Conservation (phyloP, 2,797 vertebrate species). For the Brotula barbata region DNA sequence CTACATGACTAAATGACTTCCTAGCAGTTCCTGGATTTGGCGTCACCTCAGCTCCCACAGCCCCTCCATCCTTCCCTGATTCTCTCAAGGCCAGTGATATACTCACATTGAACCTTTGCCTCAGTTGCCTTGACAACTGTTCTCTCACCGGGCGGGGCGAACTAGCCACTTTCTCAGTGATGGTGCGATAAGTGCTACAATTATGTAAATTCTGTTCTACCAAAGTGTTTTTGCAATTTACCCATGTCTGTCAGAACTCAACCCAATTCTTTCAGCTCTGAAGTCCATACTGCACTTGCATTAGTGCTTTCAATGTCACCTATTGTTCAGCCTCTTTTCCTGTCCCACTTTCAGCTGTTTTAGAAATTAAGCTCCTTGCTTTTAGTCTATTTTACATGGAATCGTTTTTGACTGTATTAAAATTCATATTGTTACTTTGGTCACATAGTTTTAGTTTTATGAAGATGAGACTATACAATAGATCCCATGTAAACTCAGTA, state of each 20-base stretch:
- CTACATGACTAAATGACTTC: constrained; percentile 17
- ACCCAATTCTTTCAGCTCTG: constrained; percentile 31
- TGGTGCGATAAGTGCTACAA: constrained; percentile 79
- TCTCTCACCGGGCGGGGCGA: constrained; percentile 54
- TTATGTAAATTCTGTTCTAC: constrained; percentile 79
- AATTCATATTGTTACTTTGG: too few relatives aligned
- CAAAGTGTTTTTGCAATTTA: constrained; percentile 72
- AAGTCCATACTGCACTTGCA: too few relatives aligned
- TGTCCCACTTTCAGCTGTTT: constrained; percentile 1
- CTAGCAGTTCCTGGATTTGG: constrained; percentile 17
- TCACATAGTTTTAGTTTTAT: neutral
- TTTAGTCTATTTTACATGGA: neutral
- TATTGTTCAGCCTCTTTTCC: constrained; percentile 10
- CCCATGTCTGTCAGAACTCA: constrained; percentile 44
- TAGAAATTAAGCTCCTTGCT: neutral
- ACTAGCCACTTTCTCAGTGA: constrained; percentile 67
- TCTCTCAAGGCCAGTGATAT: constrained; percentile 68
- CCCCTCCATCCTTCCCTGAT: constrained; percentile 38
- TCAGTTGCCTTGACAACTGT: constrained; percentile 79
- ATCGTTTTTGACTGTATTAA: neutral
- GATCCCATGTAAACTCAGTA: too few relatives aligned
- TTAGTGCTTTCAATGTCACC: neutral
- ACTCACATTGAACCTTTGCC: constrained; percentile 70
- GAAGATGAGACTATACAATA: too few relatives aligned
- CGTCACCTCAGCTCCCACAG: constrained; percentile 23